phyloP scores from a whole-genome alignment of 1,140 invertebrate species.

The Bombus confusus region DNA sequence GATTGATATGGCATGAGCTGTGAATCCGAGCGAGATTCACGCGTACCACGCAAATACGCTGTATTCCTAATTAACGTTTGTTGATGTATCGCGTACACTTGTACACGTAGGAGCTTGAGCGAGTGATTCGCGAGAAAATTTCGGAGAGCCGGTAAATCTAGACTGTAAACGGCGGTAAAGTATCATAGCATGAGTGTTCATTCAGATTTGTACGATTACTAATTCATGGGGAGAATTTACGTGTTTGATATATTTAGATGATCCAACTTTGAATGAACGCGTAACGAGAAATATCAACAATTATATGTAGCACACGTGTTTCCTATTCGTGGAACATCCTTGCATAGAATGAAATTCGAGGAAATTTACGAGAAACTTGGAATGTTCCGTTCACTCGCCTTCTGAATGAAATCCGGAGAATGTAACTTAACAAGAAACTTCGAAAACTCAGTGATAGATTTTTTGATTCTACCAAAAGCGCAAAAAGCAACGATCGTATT shows the following conservation, averaged over 20 bases:
- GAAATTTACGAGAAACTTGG: background rate
- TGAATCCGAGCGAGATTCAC: background rate
- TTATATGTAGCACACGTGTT: background rate
- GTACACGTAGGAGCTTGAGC: background rate
- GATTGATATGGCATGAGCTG: background rate
- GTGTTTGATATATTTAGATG: background rate
- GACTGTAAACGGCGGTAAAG: background rate
- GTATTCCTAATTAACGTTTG: background rate
- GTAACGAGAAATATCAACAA: slow-evolving; percentile 4
- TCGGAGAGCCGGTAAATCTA: background rate
- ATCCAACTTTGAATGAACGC: background rate
- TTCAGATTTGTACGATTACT: slow-evolving; percentile 4
- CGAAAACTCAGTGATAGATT: no score
- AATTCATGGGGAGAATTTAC: background rate
- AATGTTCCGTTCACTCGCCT: background rate
- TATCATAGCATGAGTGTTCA: background rate
- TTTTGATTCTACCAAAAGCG: no score
- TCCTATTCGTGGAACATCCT: background rate
- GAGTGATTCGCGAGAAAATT: background rate
- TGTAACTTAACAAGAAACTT: no score
- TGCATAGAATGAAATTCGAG: background rate
- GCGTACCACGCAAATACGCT: background rate
- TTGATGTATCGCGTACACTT: no score
- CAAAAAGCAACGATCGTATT: no score
- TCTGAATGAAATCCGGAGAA: background rate